phyloP scores from a whole-genome alignment of 2,113 vertebrate genomes.

The Rana temporaria region DNA sequence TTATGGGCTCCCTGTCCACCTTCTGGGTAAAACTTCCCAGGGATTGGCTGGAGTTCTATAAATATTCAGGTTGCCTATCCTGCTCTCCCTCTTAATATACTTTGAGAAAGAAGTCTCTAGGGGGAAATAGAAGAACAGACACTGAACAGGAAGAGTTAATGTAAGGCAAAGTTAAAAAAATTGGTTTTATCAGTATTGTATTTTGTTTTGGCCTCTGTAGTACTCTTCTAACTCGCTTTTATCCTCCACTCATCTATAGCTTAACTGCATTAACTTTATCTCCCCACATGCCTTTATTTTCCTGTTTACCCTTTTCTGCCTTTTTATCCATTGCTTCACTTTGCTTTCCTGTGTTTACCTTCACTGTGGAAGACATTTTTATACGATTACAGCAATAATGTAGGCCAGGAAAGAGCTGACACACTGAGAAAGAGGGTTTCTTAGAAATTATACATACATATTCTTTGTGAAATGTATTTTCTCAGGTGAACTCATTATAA shows the following conservation, averaged over 20 bases:
- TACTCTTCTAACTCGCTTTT: not conserved
- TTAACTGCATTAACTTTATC: not conserved
- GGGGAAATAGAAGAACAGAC: too few relatives aligned
- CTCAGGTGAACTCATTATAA: too few relatives aligned
- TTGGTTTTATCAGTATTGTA: not conserved
- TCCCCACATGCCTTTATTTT: not conserved
- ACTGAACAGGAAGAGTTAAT: too few relatives aligned
- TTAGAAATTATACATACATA: not conserved
- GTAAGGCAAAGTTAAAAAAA: too few relatives aligned
- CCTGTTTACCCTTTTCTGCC: not conserved
- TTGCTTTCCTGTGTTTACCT: not conserved
- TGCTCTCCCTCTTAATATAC: too few relatives aligned
- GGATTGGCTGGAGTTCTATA: too few relatives aligned
- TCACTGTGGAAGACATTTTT: not conserved
- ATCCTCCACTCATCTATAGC: not conserved
- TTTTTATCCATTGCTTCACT: conserved; percentile 3
- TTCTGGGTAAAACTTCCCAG: too few relatives aligned
- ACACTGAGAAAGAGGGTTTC: not conserved
- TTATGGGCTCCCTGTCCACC: too few relatives aligned
- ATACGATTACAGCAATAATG: not conserved
- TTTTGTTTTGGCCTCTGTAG: not conserved
- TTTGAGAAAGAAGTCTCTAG: too few relatives aligned
- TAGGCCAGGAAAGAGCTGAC: not conserved
- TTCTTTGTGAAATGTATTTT: conserved; percentile 12
- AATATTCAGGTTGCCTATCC: too few relatives aligned